Evolutionary conservation across 2,113 vertebrate genomes (phyloP), one percentile per base, ranked within the genome.

Genomic region (Rhinopomastus cyanomelas): DNA sequence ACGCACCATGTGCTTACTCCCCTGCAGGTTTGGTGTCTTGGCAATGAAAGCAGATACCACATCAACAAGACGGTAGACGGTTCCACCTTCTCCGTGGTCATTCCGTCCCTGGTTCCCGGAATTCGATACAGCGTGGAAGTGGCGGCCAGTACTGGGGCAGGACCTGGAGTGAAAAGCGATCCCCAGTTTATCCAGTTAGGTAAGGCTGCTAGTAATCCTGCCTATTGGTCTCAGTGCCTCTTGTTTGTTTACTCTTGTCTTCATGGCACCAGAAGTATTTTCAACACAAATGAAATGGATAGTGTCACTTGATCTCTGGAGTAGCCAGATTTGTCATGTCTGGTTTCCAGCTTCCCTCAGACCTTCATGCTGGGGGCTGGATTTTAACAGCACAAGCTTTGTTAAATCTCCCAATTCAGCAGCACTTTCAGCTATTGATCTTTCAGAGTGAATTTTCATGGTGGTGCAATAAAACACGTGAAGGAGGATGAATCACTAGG

Each of bases 31-130:
- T 99, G 99, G 99, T 99, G 99, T 94, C 97, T 99, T 69, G 99
- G 99, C 78, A 99, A 99, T 64, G 99, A 99, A 95, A 99, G 98
- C 46, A 95, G 98, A 23, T 99, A 99, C 96, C 99, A 99, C 53
- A 98, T 99, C 57, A 99, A 99, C 97, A 98, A 98, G 71, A 99
- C 98, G 0, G 99, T 99, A 16, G 99, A 99, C 8, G 98, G 98
- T 23, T 97, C 98, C 30, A 98, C 98, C 39, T 97, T 98, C 16
- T 99, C 98, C 8, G 96, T 98, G 37, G 95, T 99, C 92, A 99
- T 99, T 68, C 98, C 98, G 17, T 98, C 98, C 51, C 96, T 99
- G 74, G 97, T 98, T 73, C 98, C 98, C 5, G 99, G 99, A 26
- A 96, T 99, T 95, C 98, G 98, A 36, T 99, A 99, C 73, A 98